Percentiles rank a stretch among this genome's conserved stretches.
Conservation (phyloP, 2,888 invertebrate species). For the Acholoe squamosa region DNA sequence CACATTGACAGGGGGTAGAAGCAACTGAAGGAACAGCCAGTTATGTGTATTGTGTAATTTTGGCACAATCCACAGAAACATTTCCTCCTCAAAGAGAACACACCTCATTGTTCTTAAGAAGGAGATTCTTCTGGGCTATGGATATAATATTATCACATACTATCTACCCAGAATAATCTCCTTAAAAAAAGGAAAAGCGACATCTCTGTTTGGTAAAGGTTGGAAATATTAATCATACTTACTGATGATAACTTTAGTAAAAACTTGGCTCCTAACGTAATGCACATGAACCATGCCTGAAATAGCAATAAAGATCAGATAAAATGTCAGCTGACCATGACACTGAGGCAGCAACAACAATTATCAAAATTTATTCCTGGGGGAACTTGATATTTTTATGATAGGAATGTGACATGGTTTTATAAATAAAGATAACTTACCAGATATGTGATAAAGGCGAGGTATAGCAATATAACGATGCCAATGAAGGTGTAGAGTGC, state of each 20-base stretch:
- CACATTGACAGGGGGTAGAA: no score
- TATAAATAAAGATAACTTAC: conserved; percentile 84
- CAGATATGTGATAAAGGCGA: conserved; percentile 90
- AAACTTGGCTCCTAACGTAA: conserved; percentile 39
- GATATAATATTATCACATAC: no score
- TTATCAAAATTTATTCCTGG: neutral
- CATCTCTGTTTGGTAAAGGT: neutral
- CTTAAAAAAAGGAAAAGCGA: no score
- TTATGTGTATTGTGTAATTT: no score
- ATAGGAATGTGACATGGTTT: neutral
- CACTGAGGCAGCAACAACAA: neutral
- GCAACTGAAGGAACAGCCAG: no score
- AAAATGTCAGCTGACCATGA: no score
- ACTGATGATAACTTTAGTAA: conserved; percentile 25
- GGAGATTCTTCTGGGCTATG: no score
- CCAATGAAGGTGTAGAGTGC: conserved; percentile 84
- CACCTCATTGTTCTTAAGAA: no score
- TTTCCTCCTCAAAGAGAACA: no score
- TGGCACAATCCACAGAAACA: no score
- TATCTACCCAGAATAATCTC: no score
- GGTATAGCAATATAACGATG: conserved; percentile 87
- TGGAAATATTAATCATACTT: neutral
- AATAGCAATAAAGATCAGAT: neutral
- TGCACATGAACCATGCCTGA: conserved; percentile 41
- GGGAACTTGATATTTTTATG: neutral